A percentile compares a stretch with the other conserved stretches of the same genome.
Evolutionary conservation across 1,140 invertebrate species (phyloP).

Genomic region (Formica selysi): DNA sequence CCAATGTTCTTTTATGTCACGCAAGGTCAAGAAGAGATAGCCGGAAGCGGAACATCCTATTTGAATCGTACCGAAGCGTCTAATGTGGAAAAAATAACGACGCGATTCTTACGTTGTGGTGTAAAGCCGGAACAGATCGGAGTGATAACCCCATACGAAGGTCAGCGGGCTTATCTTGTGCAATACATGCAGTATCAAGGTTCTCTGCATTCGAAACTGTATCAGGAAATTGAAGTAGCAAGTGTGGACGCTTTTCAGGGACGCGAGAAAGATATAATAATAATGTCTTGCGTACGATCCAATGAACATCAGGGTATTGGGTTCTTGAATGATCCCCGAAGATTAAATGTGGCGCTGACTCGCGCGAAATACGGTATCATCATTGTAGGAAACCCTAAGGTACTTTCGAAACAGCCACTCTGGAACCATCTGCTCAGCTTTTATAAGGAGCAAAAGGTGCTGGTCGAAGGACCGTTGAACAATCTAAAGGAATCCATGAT

Average conservation of each 20-base stretch:
- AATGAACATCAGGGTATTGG: slow-evolving; percentile 98
- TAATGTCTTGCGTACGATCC: slow-evolving; percentile 98
- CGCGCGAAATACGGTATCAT: slow-evolving; percentile 99
- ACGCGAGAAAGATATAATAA: slow-evolving; percentile 99
- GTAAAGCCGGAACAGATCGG: slow-evolving; percentile 99
- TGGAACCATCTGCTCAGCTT: slow-evolving; percentile 99
- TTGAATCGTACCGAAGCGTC: slow-evolving; percentile 99
- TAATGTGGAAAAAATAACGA: slow-evolving; percentile 99
- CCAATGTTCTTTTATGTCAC: slow-evolving; percentile 99
- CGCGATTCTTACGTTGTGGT: slow-evolving; percentile 96
- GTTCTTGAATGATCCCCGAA: slow-evolving; percentile 98
- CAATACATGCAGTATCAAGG: slow-evolving; percentile 99
- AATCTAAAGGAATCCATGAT: slow-evolving; percentile 99
- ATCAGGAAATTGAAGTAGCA: slow-evolving; percentile 99
- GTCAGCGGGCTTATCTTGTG: slow-evolving; percentile 98
- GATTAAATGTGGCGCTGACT: slow-evolving; percentile 99
- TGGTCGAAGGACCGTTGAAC: slow-evolving; percentile 99
- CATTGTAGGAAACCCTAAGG: slow-evolving; percentile 99
- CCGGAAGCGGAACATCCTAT: slow-evolving; percentile 99
- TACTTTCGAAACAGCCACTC: slow-evolving; percentile 98
- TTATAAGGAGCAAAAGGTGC: slow-evolving; percentile 98
- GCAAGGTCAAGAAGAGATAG: slow-evolving; percentile 99
- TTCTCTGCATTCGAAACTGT: slow-evolving; percentile 97
- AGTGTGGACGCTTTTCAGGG: slow-evolving; percentile 99
- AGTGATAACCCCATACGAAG: slow-evolving; percentile 99